Percentiles rank a stretch among this genome's conserved stretches.
Evolutionary conservation across 2,113 vertebrate genomes (phyloP).

Genomic region (Phainopepla nitens): DNA sequence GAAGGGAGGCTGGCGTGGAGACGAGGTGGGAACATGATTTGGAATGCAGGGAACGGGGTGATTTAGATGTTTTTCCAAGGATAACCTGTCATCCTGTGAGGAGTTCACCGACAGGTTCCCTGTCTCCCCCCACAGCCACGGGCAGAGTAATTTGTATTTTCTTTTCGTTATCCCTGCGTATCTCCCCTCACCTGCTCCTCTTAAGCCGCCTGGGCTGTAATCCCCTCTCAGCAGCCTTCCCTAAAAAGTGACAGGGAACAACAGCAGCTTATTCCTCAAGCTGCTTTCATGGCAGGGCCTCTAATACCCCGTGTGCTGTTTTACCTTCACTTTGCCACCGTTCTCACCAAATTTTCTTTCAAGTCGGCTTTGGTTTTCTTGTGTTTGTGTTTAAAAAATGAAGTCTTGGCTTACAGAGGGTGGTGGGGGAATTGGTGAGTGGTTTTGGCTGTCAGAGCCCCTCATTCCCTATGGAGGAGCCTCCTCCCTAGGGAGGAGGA

Average conservation of each 20-base stretch:
- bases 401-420: fast-evolving
- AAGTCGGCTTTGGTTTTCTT: fast-evolving
- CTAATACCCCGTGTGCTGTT: not conserved
- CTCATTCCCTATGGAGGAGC: not conserved
- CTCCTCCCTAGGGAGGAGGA: not conserved
- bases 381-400: fast-evolving
- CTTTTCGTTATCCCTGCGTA: not conserved
- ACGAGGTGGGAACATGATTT: not conserved
- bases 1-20: not conserved
- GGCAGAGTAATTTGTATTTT: not conserved
- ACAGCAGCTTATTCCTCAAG: constrained; percentile 6
- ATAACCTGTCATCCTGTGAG: not conserved
- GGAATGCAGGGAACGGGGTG: not conserved
- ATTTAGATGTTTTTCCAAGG: not conserved
- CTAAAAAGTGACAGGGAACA: constrained; percentile 47
- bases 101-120: not conserved
- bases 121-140: not conserved
- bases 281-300: not conserved
- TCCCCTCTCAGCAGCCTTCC: constrained; percentile 25
- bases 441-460: not conserved
- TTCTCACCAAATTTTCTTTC: not conserved
- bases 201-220: constrained; percentile 26
- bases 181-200: constrained; percentile 44
- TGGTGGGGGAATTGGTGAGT: not conserved
- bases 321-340: not conserved